Conservation (phyloP, 1,140 invertebrate genomes). For the Harpegnathos saltator region DNA sequence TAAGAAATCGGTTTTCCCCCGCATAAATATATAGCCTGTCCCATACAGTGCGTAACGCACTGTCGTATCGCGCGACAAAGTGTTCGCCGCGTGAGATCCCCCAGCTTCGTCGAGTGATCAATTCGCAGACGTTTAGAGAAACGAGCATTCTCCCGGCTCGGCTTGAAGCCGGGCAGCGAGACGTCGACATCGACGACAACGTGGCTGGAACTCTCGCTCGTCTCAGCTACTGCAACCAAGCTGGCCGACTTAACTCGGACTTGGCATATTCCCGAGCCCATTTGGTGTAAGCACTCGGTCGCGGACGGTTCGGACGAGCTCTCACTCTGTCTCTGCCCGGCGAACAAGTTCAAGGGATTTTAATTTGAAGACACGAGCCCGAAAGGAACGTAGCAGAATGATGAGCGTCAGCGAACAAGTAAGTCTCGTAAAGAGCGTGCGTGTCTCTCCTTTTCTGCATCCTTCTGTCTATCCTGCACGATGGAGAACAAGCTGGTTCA, state of each 20-base stretch:
- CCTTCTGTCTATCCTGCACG: neutral
- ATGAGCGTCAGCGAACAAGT: slow-evolving; percentile 76
- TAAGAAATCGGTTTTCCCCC: too few relatives aligned
- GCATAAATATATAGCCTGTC: neutral
- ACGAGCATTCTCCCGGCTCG: neutral
- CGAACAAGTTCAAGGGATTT: slow-evolving; percentile 32
- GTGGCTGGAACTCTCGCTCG: slow-evolving; percentile 2
- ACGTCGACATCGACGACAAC: neutral
- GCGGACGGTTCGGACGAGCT: slow-evolving; percentile 64
- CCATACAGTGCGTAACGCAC: too few relatives aligned
- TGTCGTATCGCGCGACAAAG: neutral
- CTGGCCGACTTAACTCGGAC: neutral
- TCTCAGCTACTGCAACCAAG: slow-evolving; percentile 4
- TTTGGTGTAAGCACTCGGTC: slow-evolving; percentile 63
- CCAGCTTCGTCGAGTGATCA: neutral
- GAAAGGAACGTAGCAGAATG: slow-evolving; percentile 64
- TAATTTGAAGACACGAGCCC: slow-evolving; percentile 25
- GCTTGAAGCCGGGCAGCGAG: too few relatives aligned
- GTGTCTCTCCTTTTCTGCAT: neutral
- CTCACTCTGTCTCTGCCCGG: slow-evolving; percentile 9
- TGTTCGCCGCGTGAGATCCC: neutral
- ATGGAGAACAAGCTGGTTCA: neutral
- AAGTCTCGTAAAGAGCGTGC: slow-evolving; percentile 48
- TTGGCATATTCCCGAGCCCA: slow-evolving; percentile 42
- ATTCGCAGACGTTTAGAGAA: neutral